Conservation (phyloP, 2,797 vertebrate species). For the Chelonia mydas region DNA sequence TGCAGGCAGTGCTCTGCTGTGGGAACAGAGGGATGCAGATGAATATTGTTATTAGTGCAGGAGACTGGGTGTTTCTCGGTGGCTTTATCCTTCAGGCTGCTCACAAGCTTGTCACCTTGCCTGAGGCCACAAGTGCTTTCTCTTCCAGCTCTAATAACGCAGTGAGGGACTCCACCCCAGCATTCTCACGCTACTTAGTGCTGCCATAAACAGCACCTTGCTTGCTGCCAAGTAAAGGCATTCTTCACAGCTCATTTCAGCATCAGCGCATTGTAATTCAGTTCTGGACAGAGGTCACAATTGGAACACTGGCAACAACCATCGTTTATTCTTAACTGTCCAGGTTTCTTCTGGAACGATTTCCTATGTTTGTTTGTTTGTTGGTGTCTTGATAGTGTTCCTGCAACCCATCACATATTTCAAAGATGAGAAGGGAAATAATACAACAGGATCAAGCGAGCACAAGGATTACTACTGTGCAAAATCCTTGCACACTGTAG, state of each 20-base stretch:
- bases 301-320: background rate
- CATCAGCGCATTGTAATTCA: background rate
- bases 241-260: slow-evolving; percentile 43
- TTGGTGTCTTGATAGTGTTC: background rate
- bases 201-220: slow-evolving; percentile 29
- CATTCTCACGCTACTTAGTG: slow-evolving; percentile 64
- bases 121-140: slow-evolving; percentile 35
- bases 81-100: background rate
- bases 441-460: background rate
- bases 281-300: background rate
- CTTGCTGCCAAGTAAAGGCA: slow-evolving; percentile 54
- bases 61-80: slow-evolving; percentile 26
- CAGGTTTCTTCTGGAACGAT: background rate
- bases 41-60: slow-evolving; percentile 40
- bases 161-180: slow-evolving; percentile 55
- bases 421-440: slow-evolving; percentile 41
- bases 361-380: slow-evolving; percentile 17
- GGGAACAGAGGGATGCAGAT: slow-evolving; percentile 28
- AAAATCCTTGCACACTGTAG: background rate
- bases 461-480: background rate
- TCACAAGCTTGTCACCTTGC: slow-evolving; percentile 33
- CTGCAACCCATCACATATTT: slow-evolving; percentile 26
- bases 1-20: slow-evolving; percentile 13
- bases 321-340: background rate
- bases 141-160: slow-evolving; percentile 21